Conservation (phyloP, 2,797 vertebrate genomes). For the Acipenser transmontanus region DNA sequence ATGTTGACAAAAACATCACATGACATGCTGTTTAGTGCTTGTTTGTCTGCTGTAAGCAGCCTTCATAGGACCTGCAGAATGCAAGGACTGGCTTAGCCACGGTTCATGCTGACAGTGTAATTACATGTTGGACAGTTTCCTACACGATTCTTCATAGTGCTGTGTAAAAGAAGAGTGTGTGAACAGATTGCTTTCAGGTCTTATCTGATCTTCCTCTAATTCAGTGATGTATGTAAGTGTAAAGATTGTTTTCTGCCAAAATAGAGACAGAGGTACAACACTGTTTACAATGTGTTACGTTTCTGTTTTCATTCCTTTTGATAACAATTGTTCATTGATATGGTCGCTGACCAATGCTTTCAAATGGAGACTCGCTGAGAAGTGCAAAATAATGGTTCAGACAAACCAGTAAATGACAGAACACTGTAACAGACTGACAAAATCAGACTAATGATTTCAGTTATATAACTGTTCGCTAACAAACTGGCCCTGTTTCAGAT, state of each 20-base stretch:
- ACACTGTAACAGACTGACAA: slow-evolving; percentile 14
- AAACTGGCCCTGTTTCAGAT: slow-evolving; percentile 4
- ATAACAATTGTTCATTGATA: not conserved
- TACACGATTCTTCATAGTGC: not conserved
- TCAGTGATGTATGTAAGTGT: no score
- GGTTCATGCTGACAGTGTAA: not conserved
- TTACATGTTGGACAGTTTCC: not conserved
- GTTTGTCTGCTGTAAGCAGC: not conserved
- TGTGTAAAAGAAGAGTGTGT: not conserved
- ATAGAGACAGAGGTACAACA: no score
- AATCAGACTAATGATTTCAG: slow-evolving; percentile 19
- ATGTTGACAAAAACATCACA: not conserved
- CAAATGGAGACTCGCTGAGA: not conserved
- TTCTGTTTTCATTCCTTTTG: not conserved
- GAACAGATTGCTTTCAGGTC: no score
- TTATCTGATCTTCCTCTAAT: no score
- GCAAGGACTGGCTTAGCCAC: not conserved
- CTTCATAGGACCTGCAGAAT: not conserved
- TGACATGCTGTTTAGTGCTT: not conserved
- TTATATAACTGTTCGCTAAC: slow-evolving; percentile 19
- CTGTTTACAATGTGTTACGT: no score
- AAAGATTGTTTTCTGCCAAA: no score
- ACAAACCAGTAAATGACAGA: slow-evolving; percentile 9
- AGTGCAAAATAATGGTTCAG: not conserved
- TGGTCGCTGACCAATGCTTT: not conserved